Percentiles rank a stretch among this genome's conserved stretches.
Evolutionary conservation across 2,888 invertebrate species (phyloP).

Genomic region (Entomobrya proxima): DNA sequence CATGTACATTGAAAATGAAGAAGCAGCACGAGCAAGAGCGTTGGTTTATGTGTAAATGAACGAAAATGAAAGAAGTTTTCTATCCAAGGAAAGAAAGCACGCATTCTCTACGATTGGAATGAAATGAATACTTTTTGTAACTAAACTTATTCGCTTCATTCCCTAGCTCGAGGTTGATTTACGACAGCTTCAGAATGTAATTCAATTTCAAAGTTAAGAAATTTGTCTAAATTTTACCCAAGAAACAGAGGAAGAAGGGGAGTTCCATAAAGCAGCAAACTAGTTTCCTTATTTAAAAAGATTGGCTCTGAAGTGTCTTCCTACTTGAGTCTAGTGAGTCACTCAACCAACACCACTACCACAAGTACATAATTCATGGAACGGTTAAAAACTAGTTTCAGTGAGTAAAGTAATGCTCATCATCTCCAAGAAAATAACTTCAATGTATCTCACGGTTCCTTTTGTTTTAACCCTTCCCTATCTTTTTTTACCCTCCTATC

Average conservation of each 20-base stretch:
- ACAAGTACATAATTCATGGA: conserved; percentile 56
- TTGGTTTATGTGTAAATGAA: neutral
- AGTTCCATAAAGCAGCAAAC: conserved; percentile 23
- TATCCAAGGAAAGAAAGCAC: neutral
- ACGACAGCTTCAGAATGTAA: conserved; percentile 63
- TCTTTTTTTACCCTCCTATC: neutral
- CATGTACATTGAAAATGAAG: neutral
- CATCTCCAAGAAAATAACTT: conserved; percentile 28
- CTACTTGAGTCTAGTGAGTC: neutral
- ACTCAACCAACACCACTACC: conserved; percentile 35
- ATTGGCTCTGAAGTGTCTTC: conserved; percentile 24
- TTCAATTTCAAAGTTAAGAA: conserved; percentile 67
- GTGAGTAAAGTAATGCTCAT: neutral
- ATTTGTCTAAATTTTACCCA: conserved; percentile 47
- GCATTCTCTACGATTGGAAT: neutral
- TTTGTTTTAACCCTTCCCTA: conserved; percentile 57
- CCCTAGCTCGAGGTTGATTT: conserved; percentile 56
- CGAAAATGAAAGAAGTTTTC: neutral
- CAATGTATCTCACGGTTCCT: conserved; percentile 42
- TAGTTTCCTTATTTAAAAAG: conserved; percentile 53
- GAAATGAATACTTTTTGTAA: neutral
- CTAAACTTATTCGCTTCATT: neutral
- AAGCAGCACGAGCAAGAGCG: neutral
- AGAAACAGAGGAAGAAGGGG: conserved; percentile 15
- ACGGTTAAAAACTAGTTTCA: conserved; percentile 53